Conservation (phyloP, 2,797 vertebrate genomes). For the Astyanax mexicanus region DNA sequence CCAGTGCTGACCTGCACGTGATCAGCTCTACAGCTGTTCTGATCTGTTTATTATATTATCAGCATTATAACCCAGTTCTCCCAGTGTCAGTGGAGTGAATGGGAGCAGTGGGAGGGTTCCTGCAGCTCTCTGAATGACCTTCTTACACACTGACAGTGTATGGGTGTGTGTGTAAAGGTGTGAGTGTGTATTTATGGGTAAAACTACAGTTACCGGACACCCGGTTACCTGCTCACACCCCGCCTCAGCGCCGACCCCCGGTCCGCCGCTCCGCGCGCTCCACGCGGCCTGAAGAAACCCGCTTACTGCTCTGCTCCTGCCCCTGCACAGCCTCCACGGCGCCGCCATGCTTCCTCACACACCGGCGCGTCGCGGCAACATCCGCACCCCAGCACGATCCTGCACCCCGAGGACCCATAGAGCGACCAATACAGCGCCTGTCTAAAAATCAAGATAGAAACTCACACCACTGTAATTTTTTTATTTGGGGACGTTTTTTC, state of each 20-base stretch:
- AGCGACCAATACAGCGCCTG: neutral
- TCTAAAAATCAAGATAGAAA: neutral
- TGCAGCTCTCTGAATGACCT: slow-evolving; percentile 67
- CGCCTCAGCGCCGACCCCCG: neutral
- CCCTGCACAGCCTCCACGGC: slow-evolving; percentile 66
- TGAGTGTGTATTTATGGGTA: neutral
- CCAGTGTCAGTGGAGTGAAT: too few species aligned
- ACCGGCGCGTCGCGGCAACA: neutral
- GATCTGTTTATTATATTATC: too few species aligned
- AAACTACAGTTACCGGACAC: neutral
- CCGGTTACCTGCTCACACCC: neutral
- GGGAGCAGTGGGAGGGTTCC: neutral
- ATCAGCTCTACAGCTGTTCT: too few species aligned
- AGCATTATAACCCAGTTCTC: too few species aligned
- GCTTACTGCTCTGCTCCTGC: slow-evolving; percentile 44
- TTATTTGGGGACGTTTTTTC: too few species aligned
- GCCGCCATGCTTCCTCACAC: slow-evolving; percentile 73
- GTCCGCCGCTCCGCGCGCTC: neutral
- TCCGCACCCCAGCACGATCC: slow-evolving; percentile 4
- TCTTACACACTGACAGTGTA: slow-evolving; percentile 57
- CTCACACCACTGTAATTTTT: too few species aligned
- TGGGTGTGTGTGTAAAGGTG: neutral
- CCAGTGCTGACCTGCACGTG: too few species aligned
- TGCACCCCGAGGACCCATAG: neutral
- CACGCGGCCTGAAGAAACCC: slow-evolving; percentile 38